Conservation (phyloP, 2,888 invertebrate genomes). For the Anarsia innoxiella region DNA sequence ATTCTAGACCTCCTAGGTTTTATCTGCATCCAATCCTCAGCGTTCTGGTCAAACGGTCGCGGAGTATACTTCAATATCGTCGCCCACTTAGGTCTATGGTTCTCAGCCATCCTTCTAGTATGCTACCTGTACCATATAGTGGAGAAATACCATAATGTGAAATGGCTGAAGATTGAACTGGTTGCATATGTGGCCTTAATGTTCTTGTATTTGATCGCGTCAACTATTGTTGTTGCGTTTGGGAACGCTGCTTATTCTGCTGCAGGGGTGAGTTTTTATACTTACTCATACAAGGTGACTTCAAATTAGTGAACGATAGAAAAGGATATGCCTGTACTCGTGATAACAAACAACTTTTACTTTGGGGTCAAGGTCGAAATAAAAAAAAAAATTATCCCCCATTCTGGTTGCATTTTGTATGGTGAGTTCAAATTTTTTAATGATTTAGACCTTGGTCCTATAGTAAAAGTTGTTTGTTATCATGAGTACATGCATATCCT, state of each 20-base stretch:
- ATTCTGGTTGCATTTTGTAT: too few species aligned
- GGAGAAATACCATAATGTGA: slow-evolving; percentile 87
- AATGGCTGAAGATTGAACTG: slow-evolving; percentile 90
- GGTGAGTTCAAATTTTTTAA: too few species aligned
- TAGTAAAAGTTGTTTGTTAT: too few species aligned
- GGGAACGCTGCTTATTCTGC: slow-evolving; percentile 78
- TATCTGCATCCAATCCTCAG: slow-evolving; percentile 83
- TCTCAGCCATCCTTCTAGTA: slow-evolving; percentile 80
- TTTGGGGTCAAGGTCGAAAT: too few species aligned
- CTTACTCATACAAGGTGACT: too few species aligned
- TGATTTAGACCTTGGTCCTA: too few species aligned
- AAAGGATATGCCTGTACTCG: too few species aligned
- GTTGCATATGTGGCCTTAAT: slow-evolving; percentile 81
- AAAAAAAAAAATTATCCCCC: too few species aligned
- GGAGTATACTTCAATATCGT: slow-evolving; percentile 86
- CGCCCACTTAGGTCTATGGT: slow-evolving; percentile 86
- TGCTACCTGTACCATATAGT: slow-evolving; percentile 89
- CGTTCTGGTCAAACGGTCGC: slow-evolving; percentile 74
- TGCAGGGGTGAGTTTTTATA: slow-evolving; percentile 84
- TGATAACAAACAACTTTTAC: too few species aligned
- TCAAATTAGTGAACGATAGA: too few species aligned
- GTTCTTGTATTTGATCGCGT: slow-evolving; percentile 83
- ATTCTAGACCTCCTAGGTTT: slow-evolving; percentile 83
- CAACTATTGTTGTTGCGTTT: slow-evolving; percentile 81
- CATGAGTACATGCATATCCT: too few species aligned